Evolutionary conservation across 2,888 invertebrate species (phyloP).

Genomic region (Galeruca laticollis): DNA sequence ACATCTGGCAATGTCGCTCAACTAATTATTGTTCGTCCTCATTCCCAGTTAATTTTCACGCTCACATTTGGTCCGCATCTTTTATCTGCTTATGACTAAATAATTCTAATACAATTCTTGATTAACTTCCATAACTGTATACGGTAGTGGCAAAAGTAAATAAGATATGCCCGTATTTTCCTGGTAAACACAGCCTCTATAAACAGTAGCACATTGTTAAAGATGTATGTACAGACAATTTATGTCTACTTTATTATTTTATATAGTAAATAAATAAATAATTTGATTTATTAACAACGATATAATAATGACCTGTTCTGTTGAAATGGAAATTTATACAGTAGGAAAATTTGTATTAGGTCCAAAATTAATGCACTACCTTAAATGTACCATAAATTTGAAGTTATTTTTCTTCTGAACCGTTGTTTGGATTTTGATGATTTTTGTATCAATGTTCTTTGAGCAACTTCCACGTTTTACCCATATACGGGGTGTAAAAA

Average conservation of each 20-base stretch:
- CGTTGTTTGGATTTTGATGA: too few relatives aligned
- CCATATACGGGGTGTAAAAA: too few relatives aligned
- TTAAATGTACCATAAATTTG: too few relatives aligned
- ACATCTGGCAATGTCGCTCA: conserved; percentile 56
- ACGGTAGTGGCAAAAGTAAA: conserved; percentile 42
- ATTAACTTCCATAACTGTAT: conserved; percentile 8
- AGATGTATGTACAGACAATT: conserved; percentile 18
- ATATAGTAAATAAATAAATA: conserved; percentile 3
- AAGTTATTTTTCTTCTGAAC: too few relatives aligned
- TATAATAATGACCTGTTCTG: background rate
- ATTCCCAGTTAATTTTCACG: background rate
- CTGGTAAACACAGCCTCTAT: conserved; percentile 49
- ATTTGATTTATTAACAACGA: background rate
- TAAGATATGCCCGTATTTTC: conserved; percentile 54
- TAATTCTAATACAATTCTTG: conserved; percentile 16
- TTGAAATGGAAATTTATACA: background rate
- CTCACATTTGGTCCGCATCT: background rate
- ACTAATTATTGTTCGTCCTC: conserved; percentile 42
- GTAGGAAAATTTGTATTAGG: too few relatives aligned
- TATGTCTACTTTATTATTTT: background rate
- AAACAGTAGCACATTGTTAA: conserved; percentile 12
- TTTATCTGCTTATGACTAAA: conserved; percentile 26
- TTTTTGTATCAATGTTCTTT: too few relatives aligned
- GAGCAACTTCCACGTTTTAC: too few relatives aligned
- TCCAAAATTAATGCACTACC: too few relatives aligned